Base-by-base conservation (phyloP, 2,888 invertebrate species). In the Noctua pronuba region DNA sequence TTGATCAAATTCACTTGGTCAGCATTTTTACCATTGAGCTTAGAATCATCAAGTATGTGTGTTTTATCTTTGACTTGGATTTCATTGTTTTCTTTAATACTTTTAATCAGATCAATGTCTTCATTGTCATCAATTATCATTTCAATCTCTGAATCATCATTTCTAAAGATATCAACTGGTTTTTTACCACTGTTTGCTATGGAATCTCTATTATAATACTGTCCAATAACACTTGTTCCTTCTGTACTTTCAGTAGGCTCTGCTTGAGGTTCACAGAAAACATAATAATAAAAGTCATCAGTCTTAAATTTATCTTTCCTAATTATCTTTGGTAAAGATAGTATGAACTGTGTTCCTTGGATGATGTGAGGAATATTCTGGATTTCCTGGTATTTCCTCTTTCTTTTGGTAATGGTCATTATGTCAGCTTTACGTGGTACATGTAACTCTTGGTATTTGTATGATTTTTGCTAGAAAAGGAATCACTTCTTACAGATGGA, bases 401-500 rank as follows among this genome's bases (percentile, higher is more conserved):
- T 88, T 80, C 84, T 82, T 84, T 90, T 90, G 11, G 85, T 78
- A 70, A 92, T 89, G 13, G 79, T 90, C 80, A 91, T 85, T 41
- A 90, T 89, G 58, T 87, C 90, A 41, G 93, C 92, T 75, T 90
- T 83, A 35, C 83, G 77, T 65, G 94, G 88, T 76, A 94, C 38
- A 55, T 91, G 73, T 71, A 95, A 86, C 71, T 95, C 94, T 91
- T 90, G 92, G 82, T 94, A 95, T 87, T 95, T 95, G 90, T 93
- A 91, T 84, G 90, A 88, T 84, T 92, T 92, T 85, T 75, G 90
- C 95, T 95, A 95, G 91, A 95, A 95, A 92, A 92, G 83, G 88
- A 90, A 86, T 84, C 85, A 80, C 77, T 83, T 84, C 88, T 86
- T 87, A 88, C 86, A 83, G 79, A 80, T 80, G 80, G 82, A 77